Conservation (phyloP, 2,797 vertebrate genomes). For the Synaphobranchus kaupii region DNA sequence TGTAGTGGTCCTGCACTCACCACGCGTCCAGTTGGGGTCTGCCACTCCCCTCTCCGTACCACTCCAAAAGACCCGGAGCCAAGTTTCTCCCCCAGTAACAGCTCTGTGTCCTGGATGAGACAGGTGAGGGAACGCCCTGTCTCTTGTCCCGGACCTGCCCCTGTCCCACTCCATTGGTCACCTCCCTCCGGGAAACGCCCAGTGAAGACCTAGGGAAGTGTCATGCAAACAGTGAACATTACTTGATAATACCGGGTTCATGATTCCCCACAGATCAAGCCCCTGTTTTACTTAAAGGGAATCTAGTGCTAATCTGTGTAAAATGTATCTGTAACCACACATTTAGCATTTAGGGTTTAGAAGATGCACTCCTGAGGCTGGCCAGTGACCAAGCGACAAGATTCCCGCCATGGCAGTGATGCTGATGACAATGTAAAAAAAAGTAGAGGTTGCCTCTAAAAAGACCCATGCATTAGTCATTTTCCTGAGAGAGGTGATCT, state of each 20-base stretch:
- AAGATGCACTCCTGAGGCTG: too few species aligned
- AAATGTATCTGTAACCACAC: background rate
- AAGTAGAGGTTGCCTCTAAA: too few species aligned
- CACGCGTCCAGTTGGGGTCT: slow-evolving; percentile 70
- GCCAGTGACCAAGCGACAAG: too few species aligned
- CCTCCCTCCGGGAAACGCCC: slow-evolving; percentile 56
- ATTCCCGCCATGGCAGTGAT: too few species aligned
- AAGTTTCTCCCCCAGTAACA: slow-evolving; percentile 76
- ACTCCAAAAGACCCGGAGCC: slow-evolving; percentile 87
- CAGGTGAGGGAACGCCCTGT: slow-evolving; percentile 68
- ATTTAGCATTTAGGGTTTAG: too few species aligned
- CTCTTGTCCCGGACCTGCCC: slow-evolving; percentile 43
- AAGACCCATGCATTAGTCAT: too few species aligned
- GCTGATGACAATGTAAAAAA: too few species aligned
- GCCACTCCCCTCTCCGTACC: slow-evolving; percentile 83
- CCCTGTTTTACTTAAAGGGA: background rate
- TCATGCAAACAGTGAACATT: background rate
- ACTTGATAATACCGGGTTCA: background rate
- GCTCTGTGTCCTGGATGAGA: slow-evolving; percentile 84
- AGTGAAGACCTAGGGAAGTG: slow-evolving; percentile 58
- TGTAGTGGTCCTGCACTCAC: slow-evolving; percentile 60
- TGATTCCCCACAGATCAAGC: background rate
- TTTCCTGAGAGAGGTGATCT: too few species aligned
- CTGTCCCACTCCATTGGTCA: slow-evolving; percentile 52
- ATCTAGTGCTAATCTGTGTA: background rate